phyloP scores from a whole-genome alignment of 2,797 vertebrate species.

The Sebastes cheni region DNA sequence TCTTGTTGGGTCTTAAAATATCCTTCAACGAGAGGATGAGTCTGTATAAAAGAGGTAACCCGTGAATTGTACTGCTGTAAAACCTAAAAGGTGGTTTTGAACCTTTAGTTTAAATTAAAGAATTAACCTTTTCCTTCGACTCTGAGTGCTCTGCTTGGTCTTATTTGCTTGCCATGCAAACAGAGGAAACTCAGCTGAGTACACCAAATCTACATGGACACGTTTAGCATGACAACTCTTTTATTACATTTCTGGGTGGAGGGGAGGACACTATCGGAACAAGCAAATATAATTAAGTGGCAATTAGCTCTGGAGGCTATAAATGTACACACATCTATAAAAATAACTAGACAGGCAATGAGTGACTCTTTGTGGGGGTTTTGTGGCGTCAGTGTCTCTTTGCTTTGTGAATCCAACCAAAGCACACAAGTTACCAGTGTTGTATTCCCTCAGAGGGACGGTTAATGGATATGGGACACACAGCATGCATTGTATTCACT shows the following conservation, averaged over 20 bases:
- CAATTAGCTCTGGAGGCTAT: conserved; percentile 17
- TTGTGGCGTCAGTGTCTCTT: conserved; percentile 5
- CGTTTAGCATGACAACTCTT: background rate
- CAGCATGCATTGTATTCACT: background rate
- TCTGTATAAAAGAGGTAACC: background rate
- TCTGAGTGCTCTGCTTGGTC: background rate
- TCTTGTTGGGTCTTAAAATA: no score
- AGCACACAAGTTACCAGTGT: background rate
- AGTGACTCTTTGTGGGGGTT: background rate
- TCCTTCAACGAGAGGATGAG: background rate
- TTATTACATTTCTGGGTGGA: background rate
- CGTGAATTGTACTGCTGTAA: background rate
- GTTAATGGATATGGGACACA: background rate
- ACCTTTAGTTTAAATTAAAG: no score
- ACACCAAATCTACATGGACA: background rate
- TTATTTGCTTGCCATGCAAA: conserved; percentile 73
- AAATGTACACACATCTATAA: conserved; percentile 11
- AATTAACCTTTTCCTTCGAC: background rate
- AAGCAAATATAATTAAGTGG: conserved; percentile 30
- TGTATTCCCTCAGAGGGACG: background rate
- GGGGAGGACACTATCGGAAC: background rate
- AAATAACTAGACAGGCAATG: background rate
- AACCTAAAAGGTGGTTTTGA: background rate
- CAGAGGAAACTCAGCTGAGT: conserved; percentile 19
- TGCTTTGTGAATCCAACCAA: background rate